phyloP scores from a whole-genome alignment of 2,113 vertebrate genomes.

The Chaetodon auriga region DNA sequence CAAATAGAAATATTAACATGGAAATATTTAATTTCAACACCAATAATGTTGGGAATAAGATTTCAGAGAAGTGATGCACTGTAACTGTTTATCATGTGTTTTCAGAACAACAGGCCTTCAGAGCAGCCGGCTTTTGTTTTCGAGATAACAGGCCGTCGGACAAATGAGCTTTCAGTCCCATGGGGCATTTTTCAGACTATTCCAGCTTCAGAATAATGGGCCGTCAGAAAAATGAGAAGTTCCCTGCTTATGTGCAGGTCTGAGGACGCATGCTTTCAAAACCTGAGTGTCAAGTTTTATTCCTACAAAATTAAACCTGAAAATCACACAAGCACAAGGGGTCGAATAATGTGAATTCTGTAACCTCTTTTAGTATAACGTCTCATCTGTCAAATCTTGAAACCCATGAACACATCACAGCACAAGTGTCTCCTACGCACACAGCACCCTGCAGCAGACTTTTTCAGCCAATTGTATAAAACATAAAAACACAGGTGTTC shows the following conservation, averaged over 20 bases:
- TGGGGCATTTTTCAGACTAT: no score
- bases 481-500: constrained; percentile 1
- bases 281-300: not conserved
- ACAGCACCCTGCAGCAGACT: constrained; percentile 10
- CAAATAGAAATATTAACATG: not conserved
- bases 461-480: not conserved
- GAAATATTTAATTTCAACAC: not conserved
- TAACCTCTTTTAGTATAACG: constrained; percentile 2
- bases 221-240: no score
- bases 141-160: no score
- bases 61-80: not conserved
- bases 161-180: no score
- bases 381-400: constrained; percentile 24
- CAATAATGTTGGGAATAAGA: not conserved
- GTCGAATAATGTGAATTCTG: constrained; percentile 2
- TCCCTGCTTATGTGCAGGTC: no score
- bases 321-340: not conserved
- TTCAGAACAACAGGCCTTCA: no score
- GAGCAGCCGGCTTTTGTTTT: no score
- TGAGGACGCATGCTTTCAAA: not conserved
- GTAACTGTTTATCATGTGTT: not conserved
- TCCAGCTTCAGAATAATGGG: no score
- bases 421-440: constrained; percentile 17
- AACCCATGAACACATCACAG: constrained; percentile 16
- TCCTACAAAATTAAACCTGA: not conserved